phyloP scores from a whole-genome alignment of 2,888 invertebrate species.

The Papilio elwesi region DNA sequence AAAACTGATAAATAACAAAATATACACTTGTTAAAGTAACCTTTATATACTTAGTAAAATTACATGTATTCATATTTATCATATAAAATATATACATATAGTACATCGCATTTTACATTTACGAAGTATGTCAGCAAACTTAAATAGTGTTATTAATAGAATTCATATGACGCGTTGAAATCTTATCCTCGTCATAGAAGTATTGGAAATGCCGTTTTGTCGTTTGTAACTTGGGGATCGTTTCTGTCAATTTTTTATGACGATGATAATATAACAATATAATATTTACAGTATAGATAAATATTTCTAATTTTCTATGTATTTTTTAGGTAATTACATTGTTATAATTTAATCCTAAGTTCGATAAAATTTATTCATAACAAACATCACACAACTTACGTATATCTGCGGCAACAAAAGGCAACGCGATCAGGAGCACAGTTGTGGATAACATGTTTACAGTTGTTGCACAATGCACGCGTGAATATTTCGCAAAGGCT shows the following conservation, averaged over 20 bases:
- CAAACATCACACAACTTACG: constrained; percentile 62
- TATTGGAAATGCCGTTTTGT: not conserved
- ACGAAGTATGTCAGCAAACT: too few species aligned
- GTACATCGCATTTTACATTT: not conserved
- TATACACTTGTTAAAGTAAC: too few species aligned
- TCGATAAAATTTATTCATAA: not conserved
- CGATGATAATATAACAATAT: too few species aligned
- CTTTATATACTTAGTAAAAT: too few species aligned
- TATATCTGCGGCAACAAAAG: constrained; percentile 71
- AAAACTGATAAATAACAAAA: too few species aligned
- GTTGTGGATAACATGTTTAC: constrained; percentile 65
- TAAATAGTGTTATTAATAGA: not conserved
- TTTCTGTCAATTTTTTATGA: too few species aligned
- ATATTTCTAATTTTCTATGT: too few species aligned
- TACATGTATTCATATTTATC: too few species aligned
- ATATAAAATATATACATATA: too few species aligned
- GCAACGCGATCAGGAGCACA: constrained; percentile 66
- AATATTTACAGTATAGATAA: too few species aligned
- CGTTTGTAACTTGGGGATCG: too few species aligned
- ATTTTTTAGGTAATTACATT: too few species aligned
- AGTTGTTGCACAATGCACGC: constrained; percentile 63
- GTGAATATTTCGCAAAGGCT: constrained; percentile 56
- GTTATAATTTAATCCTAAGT: not conserved
- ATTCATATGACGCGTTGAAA: constrained; percentile 18
- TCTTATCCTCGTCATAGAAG: constrained; percentile 13